Percentiles rank a stretch among this genome's conserved stretches.
phyloP scores from a whole-genome alignment of 2,888 invertebrate genomes.

The Xanthia togata region DNA sequence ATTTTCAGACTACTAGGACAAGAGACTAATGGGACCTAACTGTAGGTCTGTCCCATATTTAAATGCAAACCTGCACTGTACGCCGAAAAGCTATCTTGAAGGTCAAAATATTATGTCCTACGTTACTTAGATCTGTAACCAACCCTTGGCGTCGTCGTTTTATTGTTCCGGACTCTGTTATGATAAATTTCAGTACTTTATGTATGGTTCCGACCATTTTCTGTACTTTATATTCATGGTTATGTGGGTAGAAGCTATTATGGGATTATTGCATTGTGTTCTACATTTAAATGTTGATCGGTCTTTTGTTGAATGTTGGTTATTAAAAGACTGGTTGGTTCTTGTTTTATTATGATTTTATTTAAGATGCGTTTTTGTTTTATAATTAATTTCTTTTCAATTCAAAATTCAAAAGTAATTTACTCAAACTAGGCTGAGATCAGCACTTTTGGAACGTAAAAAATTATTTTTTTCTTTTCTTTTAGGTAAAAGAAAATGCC shows the following conservation, averaged over 20 bases:
- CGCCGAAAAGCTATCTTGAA: neutral
- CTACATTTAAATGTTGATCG: conserved; percentile 18
- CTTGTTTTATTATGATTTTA: neutral
- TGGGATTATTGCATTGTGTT: conserved; percentile 27
- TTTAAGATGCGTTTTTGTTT: neutral
- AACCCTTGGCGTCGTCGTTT: conserved; percentile 4
- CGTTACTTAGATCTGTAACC: conserved; percentile 1
- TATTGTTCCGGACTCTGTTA: conserved; percentile 16
- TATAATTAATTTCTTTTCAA: neutral
- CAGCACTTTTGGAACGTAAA: no score
- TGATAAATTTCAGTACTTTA: conserved; percentile 31
- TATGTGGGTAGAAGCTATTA: conserved; percentile 16
- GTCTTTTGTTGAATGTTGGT: neutral
- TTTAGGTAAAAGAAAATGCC: no score
- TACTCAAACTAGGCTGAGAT: no score
- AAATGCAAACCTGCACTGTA: neutral
- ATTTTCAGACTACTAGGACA: neutral
- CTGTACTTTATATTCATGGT: conserved; percentile 45
- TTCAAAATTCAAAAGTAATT: no score
- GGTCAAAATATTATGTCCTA: neutral
- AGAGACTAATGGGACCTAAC: no score
- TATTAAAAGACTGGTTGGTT: neutral
- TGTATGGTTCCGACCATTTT: conserved; percentile 25
- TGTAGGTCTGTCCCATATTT: neutral
- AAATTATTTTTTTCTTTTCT: no score